phyloP scores from a whole-genome alignment of 2,797 vertebrate species.

The Cirrhinus molitorella region DNA sequence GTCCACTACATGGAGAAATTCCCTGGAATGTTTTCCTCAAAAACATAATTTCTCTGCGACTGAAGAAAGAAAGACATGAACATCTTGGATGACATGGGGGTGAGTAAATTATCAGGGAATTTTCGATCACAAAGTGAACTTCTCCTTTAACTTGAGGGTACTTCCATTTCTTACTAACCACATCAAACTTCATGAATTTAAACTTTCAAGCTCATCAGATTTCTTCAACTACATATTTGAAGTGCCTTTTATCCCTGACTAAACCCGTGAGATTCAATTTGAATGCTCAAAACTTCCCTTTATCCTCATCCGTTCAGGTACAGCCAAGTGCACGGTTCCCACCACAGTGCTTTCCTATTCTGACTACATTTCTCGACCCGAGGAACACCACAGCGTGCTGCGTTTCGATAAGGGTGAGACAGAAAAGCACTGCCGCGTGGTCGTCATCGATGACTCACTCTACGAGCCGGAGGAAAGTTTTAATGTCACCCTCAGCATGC shows the following conservation, averaged over 20 bases:
- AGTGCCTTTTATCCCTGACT: neutral
- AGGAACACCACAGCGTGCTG: constrained; percentile 90
- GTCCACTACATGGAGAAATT: too few species aligned
- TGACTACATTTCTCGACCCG: constrained; percentile 93
- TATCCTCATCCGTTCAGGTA: constrained; percentile 70
- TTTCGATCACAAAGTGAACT: too few species aligned
- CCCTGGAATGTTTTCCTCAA: too few species aligned
- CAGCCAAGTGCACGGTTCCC: constrained; percentile 90
- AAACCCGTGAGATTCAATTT: neutral
- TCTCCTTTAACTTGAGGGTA: too few species aligned
- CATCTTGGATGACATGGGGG: too few species aligned
- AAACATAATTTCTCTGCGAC: too few species aligned
- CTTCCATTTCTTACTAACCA: neutral
- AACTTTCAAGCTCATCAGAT: neutral
- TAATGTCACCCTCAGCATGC: constrained; percentile 90
- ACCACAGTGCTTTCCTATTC: constrained; percentile 93
- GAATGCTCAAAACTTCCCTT: constrained; percentile 18
- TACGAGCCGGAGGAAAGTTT: constrained; percentile 92
- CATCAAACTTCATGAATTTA: neutral
- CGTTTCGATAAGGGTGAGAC: constrained; percentile 89
- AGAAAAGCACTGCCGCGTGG: constrained; percentile 87
- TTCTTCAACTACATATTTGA: neutral
- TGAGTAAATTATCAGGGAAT: too few species aligned
- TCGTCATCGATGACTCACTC: constrained; percentile 94
- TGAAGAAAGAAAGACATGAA: too few species aligned